phyloP scores from a whole-genome alignment of 1,140 invertebrate species.

The Littorina saxatilis region DNA sequence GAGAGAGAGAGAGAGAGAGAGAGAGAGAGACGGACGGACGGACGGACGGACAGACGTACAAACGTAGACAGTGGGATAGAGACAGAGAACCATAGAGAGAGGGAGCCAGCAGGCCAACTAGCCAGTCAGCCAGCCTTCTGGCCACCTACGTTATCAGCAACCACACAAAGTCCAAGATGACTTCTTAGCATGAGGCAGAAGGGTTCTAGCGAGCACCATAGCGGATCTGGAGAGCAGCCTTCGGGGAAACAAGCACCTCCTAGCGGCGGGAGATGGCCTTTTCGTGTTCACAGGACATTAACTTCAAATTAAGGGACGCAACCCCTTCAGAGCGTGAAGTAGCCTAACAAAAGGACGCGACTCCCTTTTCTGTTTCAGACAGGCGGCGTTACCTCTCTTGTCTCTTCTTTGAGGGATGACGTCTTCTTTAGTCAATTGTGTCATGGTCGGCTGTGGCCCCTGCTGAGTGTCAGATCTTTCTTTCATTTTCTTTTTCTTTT shows the following conservation, averaged over 20 bases:
- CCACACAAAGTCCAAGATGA: too few species aligned
- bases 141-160: too few species aligned
- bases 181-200: neutral
- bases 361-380: conserved; percentile 24
- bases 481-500: too few species aligned
- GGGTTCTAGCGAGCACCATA: neutral
- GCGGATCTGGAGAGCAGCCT: neutral
- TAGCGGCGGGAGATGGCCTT: conserved; percentile 25
- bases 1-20: too few species aligned
- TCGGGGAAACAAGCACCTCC: conserved; percentile 3
- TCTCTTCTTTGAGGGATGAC: too few species aligned
- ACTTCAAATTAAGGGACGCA: conserved; percentile 31
- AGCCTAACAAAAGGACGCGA: conserved; percentile 9
- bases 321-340: conserved; percentile 12
- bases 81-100: neutral
- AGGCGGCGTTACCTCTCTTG: neutral
- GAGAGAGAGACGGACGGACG: too few species aligned
- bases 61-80: neutral
- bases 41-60: neutral
- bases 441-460: too few species aligned
- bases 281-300: conserved; percentile 35
- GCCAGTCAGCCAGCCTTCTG: too few species aligned
- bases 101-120: too few species aligned
- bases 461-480: too few species aligned
- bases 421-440: too few species aligned